Conservation (phyloP, 35 echinoderm and acorn worm genomes). For the Heliocidaris tuberculata region DNA sequence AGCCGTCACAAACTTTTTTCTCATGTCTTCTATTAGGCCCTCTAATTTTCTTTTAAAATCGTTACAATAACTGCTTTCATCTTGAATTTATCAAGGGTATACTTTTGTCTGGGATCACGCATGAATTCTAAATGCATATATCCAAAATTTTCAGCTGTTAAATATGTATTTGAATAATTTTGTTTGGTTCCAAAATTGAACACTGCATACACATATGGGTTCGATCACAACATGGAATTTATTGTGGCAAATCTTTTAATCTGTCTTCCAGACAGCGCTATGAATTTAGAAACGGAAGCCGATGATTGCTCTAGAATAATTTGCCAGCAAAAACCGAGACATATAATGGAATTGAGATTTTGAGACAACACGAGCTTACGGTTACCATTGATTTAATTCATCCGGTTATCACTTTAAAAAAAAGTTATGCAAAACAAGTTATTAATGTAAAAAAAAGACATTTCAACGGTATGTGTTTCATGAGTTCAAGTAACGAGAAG, state of each 20-base stretch:
- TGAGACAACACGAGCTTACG: not conserved
- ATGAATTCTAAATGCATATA: no score
- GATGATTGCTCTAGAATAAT: not conserved
- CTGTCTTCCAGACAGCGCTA: not conserved
- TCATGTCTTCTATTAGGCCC: no score
- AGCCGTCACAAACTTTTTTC: no score
- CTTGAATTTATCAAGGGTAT: no score
- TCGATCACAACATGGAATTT: not conserved
- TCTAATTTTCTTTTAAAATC: no score
- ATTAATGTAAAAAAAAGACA: no score
- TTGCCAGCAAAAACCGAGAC: not conserved
- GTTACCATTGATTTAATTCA: not conserved
- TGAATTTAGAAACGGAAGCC: not conserved
- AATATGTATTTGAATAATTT: no score
- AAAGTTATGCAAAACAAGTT: not conserved
- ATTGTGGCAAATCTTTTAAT: not conserved
- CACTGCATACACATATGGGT: not conserved
- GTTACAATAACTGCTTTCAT: no score
- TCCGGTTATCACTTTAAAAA: no score
- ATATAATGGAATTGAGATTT: not conserved
- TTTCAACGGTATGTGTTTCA: not conserved
- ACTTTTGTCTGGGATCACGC: no score
- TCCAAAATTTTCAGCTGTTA: no score
- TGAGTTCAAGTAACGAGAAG: not conserved
- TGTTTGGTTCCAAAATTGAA: not conserved